These are phyloP conservation scores for Sorex araneus DNA, from an alignment of 2,113 vertebrate species.

Conservation along the genomic window DNA sequence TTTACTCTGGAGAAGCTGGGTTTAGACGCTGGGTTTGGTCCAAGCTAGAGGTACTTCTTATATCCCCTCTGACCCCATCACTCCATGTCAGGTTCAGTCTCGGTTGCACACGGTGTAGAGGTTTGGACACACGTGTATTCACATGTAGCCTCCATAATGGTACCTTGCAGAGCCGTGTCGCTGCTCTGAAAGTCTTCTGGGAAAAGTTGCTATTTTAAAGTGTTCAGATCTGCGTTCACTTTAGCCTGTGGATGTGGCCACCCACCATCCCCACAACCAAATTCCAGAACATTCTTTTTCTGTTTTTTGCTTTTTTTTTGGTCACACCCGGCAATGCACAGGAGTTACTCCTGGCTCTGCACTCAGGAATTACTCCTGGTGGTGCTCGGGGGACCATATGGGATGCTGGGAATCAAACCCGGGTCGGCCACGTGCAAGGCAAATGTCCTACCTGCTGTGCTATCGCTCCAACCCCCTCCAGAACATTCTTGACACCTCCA, in stretches of 20 bases:
- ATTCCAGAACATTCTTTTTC: slow-evolving; percentile 29
- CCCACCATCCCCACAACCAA: not conserved
- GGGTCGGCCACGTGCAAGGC: no score
- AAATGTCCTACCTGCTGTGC: no score
- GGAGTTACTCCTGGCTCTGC: no score
- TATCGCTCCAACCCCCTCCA: no score
- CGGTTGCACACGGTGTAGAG: not conserved
- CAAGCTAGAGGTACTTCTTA: not conserved
- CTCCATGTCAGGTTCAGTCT: not conserved
- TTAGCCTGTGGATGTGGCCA: not conserved
- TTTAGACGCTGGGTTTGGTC: not conserved
- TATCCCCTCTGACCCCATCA: no score
- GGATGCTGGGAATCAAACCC: no score
- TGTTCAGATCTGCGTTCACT: not conserved
- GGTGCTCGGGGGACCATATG: no score
- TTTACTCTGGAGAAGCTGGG: not conserved
- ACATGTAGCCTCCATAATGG: not conserved
- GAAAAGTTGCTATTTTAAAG: not conserved
- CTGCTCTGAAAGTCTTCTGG: not conserved
- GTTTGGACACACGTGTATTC: no score
- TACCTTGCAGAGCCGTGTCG: not conserved
- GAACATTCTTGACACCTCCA: not conserved
- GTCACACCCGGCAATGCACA: no score
- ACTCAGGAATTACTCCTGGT: no score
- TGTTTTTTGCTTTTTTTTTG: no score